Percentiles rank a stretch among this genome's conserved stretches.
phyloP scores from a whole-genome alignment of 2,797 vertebrate genomes.

The Hozukius guyotensis region DNA sequence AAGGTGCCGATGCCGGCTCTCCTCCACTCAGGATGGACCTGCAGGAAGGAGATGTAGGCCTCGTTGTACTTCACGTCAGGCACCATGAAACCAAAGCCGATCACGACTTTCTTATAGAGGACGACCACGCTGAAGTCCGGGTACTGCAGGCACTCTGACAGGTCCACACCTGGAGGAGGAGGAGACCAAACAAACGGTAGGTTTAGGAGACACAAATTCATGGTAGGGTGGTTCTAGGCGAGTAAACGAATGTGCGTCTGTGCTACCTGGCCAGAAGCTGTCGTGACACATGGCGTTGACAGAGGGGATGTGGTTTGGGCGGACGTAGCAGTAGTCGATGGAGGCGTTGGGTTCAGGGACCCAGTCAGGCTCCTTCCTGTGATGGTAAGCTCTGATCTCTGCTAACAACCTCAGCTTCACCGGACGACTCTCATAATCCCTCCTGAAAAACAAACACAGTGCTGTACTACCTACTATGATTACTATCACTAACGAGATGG shows the following conservation, averaged over 20 bases:
- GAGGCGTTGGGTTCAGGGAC: conserved; percentile 86
- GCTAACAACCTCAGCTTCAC: conserved; percentile 89
- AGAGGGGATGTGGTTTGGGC: conserved; percentile 94
- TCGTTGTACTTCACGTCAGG: conserved; percentile 98
- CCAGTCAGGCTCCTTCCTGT: conserved; percentile 86
- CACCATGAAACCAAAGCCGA: conserved; percentile 98
- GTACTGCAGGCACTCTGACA: conserved; percentile 97
- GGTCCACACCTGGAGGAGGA: conserved; percentile 88
- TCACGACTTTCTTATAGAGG: conserved; percentile 95
- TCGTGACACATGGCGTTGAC: conserved; percentile 98
- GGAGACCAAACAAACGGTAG: fast-evolving
- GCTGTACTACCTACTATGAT: neutral
- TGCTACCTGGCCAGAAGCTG: conserved; percentile 96
- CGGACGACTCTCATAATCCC: conserved; percentile 93
- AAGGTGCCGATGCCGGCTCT: conserved; percentile 94
- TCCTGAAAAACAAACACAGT: conserved; percentile 74
- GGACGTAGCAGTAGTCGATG: conserved; percentile 96
- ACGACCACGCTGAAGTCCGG: conserved; percentile 98
- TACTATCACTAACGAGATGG: neutral
- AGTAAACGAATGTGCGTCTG: fast-evolving
- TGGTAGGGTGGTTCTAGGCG: fast-evolving
- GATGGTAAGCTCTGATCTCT: conserved; percentile 87
- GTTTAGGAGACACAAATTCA: neutral
- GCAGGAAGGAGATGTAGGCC: conserved; percentile 96
- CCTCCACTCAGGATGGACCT: conserved; percentile 98